Evolutionary conservation across 2,888 invertebrate genomes (phyloP).

Genomic region (Dichetophora obliterata): DNA sequence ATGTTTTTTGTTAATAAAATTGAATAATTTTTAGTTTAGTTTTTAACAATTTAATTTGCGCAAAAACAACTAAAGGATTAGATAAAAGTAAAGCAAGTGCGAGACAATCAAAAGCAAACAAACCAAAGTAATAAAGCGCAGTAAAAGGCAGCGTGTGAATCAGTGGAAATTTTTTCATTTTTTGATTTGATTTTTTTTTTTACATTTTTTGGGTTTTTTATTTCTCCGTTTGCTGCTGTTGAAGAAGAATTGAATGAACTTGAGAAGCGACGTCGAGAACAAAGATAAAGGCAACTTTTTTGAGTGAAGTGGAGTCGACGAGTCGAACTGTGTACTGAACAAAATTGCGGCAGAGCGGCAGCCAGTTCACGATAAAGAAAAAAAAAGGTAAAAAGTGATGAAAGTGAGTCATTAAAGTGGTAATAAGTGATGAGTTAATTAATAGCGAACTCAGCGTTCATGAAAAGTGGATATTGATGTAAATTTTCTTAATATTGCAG

Average conservation of each 20-base stretch:
- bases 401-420: conserved; percentile 46
- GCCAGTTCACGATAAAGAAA: not conserved
- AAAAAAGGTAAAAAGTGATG: conserved; percentile 44
- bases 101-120: conserved; percentile 29
- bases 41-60: conserved; percentile 3
- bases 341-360: not conserved
- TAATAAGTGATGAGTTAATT: conserved; percentile 42
- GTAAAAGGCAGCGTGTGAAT: conserved; percentile 13
- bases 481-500: conserved; percentile 35
- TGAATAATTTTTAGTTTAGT: conserved; percentile 24
- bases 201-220: conserved; percentile 14
- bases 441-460: conserved; percentile 29
- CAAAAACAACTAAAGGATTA: not conserved
- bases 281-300: conserved; percentile 39
- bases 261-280: conserved; percentile 22
- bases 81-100: conserved; percentile 40
- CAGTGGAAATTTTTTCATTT: conserved; percentile 30
- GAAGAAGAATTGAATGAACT: conserved; percentile 35
- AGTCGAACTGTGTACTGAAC: conserved; percentile 8
- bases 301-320: conserved; percentile 33
- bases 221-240: conserved; percentile 21
- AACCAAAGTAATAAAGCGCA: conserved; percentile 39
- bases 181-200: conserved; percentile 30
- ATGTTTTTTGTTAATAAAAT: conserved; percentile 40
- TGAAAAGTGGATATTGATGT: conserved; percentile 39